A percentile compares a stretch with the other conserved stretches of the same genome.
These are phyloP conservation scores for Meiosimyza decipiens DNA, from an alignment of 2,888 invertebrate species.

Conservation along the genomic window DNA sequence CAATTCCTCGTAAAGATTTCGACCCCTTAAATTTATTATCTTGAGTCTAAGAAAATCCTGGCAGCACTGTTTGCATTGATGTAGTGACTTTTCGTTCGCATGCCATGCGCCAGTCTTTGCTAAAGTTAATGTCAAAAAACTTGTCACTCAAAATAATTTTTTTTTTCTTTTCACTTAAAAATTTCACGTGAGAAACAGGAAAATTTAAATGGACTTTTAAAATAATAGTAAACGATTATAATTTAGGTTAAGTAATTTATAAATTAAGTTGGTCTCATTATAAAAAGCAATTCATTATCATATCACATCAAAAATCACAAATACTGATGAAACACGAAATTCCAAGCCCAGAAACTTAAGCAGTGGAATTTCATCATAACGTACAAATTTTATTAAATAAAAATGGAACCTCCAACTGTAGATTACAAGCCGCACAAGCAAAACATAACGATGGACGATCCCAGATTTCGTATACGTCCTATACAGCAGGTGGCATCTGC, in stretches of 20 bases:
- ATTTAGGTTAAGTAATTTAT: conserved; percentile 17
- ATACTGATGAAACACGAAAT: conserved; percentile 8
- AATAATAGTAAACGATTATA: conserved; percentile 15
- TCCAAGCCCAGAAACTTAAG: not conserved
- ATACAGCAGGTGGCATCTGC: conserved; percentile 65
- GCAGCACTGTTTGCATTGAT: conserved; percentile 4
- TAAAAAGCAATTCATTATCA: no score
- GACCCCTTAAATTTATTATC: no score
- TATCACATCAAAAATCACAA: not conserved
- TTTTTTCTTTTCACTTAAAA: conserved; percentile 18
- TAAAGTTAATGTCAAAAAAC: conserved; percentile 7
- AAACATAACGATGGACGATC: conserved; percentile 71
- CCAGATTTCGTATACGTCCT: conserved; percentile 74
- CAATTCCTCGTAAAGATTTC: no score
- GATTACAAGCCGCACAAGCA: not conserved
- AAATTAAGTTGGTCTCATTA: no score
- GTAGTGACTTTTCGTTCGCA: not conserved
- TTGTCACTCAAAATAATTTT: conserved; percentile 9
- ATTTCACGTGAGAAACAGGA: conserved; percentile 12
- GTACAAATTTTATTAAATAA: not conserved
- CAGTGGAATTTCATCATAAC: conserved; percentile 16
- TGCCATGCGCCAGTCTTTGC: not conserved
- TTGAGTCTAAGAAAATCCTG: not conserved
- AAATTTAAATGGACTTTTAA: conserved; percentile 15
- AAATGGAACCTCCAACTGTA: not conserved